phyloP scores from a whole-genome alignment of 2,888 invertebrate species.

The Hemistola chrysoprasaria region DNA sequence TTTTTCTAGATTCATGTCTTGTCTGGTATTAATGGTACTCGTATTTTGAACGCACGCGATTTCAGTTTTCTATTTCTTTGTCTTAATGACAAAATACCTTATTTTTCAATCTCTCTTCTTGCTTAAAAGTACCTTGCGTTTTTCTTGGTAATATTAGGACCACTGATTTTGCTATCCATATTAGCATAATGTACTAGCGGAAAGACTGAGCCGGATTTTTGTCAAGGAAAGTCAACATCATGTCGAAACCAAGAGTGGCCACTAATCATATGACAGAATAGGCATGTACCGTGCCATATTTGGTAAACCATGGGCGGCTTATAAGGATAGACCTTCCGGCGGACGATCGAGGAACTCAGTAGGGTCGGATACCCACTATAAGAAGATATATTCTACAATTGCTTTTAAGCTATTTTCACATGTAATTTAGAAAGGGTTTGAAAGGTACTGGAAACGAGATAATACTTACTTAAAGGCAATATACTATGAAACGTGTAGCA shows the following conservation, averaged over 20 bases:
- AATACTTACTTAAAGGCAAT: too few relatives aligned
- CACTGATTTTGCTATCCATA: too few relatives aligned
- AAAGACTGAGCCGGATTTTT: neutral
- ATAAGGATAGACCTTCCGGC: conserved; percentile 29
- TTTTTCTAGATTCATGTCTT: too few relatives aligned
- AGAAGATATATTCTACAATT: conserved; percentile 10
- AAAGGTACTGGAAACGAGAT: neutral
- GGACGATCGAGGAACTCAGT: conserved; percentile 23
- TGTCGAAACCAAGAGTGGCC: conserved; percentile 26
- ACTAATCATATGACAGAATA: conserved; percentile 22
- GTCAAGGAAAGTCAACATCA: conserved; percentile 21
- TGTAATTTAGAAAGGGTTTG: neutral
- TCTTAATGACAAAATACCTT: too few relatives aligned
- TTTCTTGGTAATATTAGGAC: too few relatives aligned
- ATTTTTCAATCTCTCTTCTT: too few relatives aligned
- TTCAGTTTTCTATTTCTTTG: too few relatives aligned
- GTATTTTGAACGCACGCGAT: too few relatives aligned
- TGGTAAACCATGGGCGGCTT: conserved; percentile 21
- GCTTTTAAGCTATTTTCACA: neutral
- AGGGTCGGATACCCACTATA: conserved; percentile 13
- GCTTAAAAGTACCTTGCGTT: too few relatives aligned
- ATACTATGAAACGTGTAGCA: too few relatives aligned
- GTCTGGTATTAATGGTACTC: too few relatives aligned
- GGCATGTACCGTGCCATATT: conserved; percentile 20
- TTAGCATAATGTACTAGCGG: too few relatives aligned